Evolutionary conservation across 2,888 invertebrate species (phyloP).

Genomic region (Hypsopygia costalis): DNA sequence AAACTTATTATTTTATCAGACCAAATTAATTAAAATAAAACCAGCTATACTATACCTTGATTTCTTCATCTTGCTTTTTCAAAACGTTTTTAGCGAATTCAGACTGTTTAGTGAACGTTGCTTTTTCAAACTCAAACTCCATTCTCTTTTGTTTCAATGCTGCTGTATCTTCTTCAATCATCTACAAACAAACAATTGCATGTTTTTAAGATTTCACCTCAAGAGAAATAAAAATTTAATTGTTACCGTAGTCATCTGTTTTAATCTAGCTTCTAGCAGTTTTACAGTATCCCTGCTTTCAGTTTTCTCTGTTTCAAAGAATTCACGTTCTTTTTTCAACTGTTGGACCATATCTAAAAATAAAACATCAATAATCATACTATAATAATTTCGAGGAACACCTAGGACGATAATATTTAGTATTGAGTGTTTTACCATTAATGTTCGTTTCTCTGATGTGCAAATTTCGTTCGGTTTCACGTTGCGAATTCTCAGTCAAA

Average conservation of each 20-base stretch:
- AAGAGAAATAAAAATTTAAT: no score
- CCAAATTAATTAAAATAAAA: neutral
- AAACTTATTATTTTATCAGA: neutral
- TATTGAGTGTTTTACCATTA: constrained; percentile 45
- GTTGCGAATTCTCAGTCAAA: constrained; percentile 60
- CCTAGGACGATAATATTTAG: no score
- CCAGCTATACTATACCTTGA: constrained; percentile 60
- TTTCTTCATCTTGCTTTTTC: constrained; percentile 81
- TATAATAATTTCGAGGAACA: neutral
- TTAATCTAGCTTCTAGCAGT: constrained; percentile 78
- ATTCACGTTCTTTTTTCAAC: constrained; percentile 76
- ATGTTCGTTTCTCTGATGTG: constrained; percentile 79
- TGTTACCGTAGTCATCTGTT: constrained; percentile 78
- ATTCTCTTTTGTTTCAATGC: constrained; percentile 80
- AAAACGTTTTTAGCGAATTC: constrained; percentile 79
- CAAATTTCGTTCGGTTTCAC: constrained; percentile 68
- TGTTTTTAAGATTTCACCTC: no score
- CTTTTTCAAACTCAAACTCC: constrained; percentile 80
- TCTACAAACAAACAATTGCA: constrained; percentile 29
- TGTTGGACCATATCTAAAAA: constrained; percentile 76
- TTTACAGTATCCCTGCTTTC: constrained; percentile 75
- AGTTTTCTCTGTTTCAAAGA: constrained; percentile 76
- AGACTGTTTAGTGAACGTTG: constrained; percentile 81
- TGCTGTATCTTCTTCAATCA: constrained; percentile 66
- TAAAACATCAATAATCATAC: constrained; percentile 2